Evolutionary conservation across 2,797 vertebrate species (phyloP), one percentile per base, ranked within the genome.

Genomic region (Furcifer pardalis): DNA sequence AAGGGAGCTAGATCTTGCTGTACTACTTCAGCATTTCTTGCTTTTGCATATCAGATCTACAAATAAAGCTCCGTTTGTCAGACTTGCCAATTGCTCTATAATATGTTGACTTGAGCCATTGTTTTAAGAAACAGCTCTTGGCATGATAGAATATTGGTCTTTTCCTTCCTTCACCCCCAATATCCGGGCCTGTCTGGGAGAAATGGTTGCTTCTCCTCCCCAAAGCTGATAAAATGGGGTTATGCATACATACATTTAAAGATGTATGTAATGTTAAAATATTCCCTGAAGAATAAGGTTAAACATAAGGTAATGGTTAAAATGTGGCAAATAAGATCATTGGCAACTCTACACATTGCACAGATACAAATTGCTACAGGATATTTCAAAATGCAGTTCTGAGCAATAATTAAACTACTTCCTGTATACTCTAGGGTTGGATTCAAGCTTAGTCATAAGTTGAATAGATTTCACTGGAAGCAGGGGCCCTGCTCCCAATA

Each of bases 31-130:
- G 83, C 86, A 44, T 72, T 81, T 44, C 10, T 7, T 15, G 30
- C 27, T 23, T 25, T 35, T 4, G 83, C 91, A 77, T 85, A 83
- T 68, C 87, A 88, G 89, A 80, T 89, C 91, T 89, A 89, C 91
- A 92, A 93, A 93, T 92, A 93, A 92, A 92, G 81, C 87, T 86
- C 25, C 82, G 37, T 94, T 94, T 92, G 92, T 93, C 92, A 86
- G 81, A 85, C 82, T 5, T 80, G 87, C 66, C 90, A 82, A 90
- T 69, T 25, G 81, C 25, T 2, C 59, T 2, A 84, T 65, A 27
- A 77, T 68, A 23, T 82, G 76, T 83, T 89, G 87, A 90, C 86
- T 91, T 62, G 7, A 32, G 86, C 63, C 85, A 89, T 87, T 91
- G 91, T 92, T 89, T 91, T 76, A 88, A 91, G 87, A 69, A 86